A percentile compares a stretch with the other conserved stretches of the same genome.
Conservation (phyloP, 2,113 vertebrate genomes). For the Aptenodytes forsteri region DNA sequence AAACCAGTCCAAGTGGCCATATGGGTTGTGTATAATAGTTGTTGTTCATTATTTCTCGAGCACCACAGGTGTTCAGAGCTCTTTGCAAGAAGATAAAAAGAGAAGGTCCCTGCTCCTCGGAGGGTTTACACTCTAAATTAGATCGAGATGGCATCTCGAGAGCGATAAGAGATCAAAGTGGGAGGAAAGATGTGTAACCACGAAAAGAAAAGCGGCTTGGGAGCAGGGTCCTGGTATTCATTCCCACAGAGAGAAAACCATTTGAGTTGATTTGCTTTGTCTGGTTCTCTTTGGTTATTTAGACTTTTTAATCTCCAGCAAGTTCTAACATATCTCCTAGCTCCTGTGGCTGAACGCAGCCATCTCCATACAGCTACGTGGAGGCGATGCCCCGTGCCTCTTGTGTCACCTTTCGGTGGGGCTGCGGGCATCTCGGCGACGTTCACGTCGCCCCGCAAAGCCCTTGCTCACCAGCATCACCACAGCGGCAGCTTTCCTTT, state of each 20-base stretch:
- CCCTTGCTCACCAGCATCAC: not conserved
- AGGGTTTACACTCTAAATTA: not conserved
- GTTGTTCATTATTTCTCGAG: not conserved
- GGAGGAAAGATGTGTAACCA: not conserved
- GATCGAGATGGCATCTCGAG: not conserved
- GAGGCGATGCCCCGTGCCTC: not conserved
- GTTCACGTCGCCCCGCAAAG: not conserved
- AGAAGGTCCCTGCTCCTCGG: not conserved
- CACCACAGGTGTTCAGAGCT: not conserved
- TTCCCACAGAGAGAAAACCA: not conserved
- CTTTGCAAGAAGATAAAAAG: not conserved
- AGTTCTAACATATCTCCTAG: not conserved
- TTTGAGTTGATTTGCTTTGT: not conserved
- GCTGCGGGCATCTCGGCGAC: not conserved
- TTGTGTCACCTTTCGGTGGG: not conserved
- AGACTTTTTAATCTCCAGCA: not conserved
- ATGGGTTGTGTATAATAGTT: not conserved
- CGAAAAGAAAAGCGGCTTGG: not conserved
- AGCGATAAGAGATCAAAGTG: not conserved
- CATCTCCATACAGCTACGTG: rapidly evolving
- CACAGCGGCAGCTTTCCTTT: not conserved
- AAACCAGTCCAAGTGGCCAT: not conserved
- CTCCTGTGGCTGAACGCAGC: rapidly evolving
- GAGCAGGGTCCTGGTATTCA: not conserved
- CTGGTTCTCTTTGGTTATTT: not conserved